These are phyloP conservation scores for Cydia pomonella DNA, from an alignment of 1,140 invertebrate genomes.

Conservation along the genomic window DNA sequence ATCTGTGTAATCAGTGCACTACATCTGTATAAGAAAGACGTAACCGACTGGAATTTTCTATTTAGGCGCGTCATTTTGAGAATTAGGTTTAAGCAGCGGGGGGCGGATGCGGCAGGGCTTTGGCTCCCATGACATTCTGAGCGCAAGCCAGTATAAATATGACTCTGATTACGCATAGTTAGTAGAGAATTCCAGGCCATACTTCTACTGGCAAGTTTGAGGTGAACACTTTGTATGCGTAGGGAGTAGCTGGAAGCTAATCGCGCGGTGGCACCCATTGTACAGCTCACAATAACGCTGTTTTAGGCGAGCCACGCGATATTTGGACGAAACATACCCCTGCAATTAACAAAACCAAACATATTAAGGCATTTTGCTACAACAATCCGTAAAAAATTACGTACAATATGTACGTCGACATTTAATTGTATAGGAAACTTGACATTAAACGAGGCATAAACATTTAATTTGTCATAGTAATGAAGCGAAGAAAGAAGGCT, in stretches of 20 bases:
- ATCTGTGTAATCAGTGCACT: conserved; percentile 62
- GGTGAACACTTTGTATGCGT: not conserved
- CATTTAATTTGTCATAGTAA: not conserved
- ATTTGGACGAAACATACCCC: conserved; percentile 12
- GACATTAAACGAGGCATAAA: not conserved
- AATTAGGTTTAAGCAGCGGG: not conserved
- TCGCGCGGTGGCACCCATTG: conserved; percentile 9
- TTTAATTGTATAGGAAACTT: not conserved
- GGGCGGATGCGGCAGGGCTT: conserved; percentile 5
- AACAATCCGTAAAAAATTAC: not conserved
- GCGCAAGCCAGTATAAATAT: not conserved
- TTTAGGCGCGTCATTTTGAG: not conserved
- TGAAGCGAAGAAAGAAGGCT: not conserved
- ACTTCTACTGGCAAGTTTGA: not conserved
- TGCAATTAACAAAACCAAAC: not conserved
- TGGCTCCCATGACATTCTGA: not conserved
- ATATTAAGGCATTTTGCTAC: not conserved
- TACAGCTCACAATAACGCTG: not conserved
- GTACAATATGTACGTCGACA: not conserved
- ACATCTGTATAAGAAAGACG: not conserved
- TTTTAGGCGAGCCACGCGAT: not conserved
- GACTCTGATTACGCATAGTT: not conserved
- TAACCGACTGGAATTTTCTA: not conserved
- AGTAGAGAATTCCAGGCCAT: not conserved
- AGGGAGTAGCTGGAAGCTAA: not conserved